Percentiles rank a stretch among this genome's conserved stretches.
phyloP scores from a whole-genome alignment of 2,797 vertebrate genomes.

The Notamacropus eugenii region DNA sequence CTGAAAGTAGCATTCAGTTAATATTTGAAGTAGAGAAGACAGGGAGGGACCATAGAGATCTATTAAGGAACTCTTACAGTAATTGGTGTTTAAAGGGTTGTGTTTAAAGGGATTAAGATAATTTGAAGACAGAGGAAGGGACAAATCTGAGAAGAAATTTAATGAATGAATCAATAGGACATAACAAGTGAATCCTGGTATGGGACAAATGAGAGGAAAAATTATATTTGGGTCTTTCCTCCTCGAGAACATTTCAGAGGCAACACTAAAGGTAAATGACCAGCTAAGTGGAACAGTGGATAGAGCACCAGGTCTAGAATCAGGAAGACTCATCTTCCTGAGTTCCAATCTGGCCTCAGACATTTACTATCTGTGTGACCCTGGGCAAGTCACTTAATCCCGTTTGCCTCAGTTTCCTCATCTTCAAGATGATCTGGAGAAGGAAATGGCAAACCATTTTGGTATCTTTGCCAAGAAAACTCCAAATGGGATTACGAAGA shows the following conservation, averaged over 20 bases:
- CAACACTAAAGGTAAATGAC: no score
- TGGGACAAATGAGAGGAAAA: neutral
- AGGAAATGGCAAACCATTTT: no score
- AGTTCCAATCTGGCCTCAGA: neutral
- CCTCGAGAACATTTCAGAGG: neutral
- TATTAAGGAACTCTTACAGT: neutral
- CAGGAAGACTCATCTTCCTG: neutral
- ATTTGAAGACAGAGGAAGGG: neutral
- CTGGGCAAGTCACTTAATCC: neutral
- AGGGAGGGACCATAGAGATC: neutral
- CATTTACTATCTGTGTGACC: neutral
- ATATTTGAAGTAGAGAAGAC: neutral
- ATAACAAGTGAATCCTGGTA: neutral
- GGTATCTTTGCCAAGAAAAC: no score
- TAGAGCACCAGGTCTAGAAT: neutral
- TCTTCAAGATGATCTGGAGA: neutral
- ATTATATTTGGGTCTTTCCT: neutral
- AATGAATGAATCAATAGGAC: neutral
- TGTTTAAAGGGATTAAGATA: neutral
- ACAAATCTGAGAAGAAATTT: neutral
- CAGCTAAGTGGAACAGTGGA: neutral
- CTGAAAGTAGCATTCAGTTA: neutral
- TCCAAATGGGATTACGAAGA: no score
- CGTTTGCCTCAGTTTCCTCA: neutral
- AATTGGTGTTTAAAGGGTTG: neutral